These are phyloP conservation scores for Maconellicoccus hirsutus DNA, from an alignment of 1,140 invertebrate species.

Conservation along the genomic window DNA sequence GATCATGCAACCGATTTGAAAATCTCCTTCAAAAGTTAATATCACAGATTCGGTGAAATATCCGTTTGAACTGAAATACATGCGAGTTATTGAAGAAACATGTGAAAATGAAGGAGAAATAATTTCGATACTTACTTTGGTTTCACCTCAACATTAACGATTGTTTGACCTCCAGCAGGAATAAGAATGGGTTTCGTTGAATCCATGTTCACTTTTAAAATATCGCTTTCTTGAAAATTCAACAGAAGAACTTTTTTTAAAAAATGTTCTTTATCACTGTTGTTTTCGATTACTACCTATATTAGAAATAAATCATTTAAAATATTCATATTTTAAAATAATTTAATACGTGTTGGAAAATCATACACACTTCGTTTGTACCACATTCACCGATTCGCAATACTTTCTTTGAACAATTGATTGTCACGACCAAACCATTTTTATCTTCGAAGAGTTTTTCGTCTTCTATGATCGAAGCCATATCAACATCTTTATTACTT, in stretches of 20 bases:
- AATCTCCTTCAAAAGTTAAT: conserved; percentile 44
- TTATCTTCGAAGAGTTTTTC: not conserved
- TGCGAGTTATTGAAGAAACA: not conserved
- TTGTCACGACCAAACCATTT: not conserved
- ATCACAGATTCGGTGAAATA: conserved; percentile 43
- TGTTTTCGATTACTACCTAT: not conserved
- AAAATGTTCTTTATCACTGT: not conserved
- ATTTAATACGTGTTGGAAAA: not conserved
- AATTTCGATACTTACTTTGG: not conserved
- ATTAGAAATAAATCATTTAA: not conserved
- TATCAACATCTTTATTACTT: conserved; percentile 32
- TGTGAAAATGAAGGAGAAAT: too few relatives aligned
- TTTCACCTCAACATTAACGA: not conserved
- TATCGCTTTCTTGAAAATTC: not conserved
- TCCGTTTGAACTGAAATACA: conserved; percentile 41
- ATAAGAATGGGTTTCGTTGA: not conserved
- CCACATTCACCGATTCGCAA: not conserved
- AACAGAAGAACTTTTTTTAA: not conserved
- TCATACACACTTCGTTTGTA: not conserved
- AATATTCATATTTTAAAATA: not conserved
- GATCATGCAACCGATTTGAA: conserved; percentile 42
- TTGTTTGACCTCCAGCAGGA: not conserved
- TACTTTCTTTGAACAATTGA: too few relatives aligned
- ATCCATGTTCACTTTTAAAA: not conserved
- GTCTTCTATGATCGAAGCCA: not conserved